Evolutionary conservation across 2,888 invertebrate genomes (phyloP), one percentile per base, ranked within the genome.

Genomic region (Caenorhabditis sp.): DNA sequence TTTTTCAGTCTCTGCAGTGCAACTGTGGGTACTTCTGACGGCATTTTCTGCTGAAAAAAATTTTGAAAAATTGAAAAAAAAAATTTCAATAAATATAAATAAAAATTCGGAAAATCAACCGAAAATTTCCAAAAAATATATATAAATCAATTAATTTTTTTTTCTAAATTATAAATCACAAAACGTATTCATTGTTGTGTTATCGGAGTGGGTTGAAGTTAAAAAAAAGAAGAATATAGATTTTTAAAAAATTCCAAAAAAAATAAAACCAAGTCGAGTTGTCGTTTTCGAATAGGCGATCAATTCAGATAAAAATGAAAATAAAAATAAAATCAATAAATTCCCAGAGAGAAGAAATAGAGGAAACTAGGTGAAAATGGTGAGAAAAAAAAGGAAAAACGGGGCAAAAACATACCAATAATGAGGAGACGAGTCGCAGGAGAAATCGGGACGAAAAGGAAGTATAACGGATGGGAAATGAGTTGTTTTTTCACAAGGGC

Each of bases 1-100:
- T 98, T 97, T 93, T 96, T 96, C 92, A 99, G 94, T 88, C 99
- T 94, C 20, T 95, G 94, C 22, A 95, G 95, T 0, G 96, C 96
- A 28, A 84, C 69, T 3, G 86, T 76, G 40, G 89, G 81, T 8
- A 84, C 83, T 20, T 78, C 85, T 62, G 76, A 67, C 22, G 87
- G 86, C 84, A 85, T 88, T 58, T 56, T 65, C 26, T 2, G 51
- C 37, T 35, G 3, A 44, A 61, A 62, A 22, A 40, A 50, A 50
- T 20, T 1, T 47, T 24, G 47, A 20, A 13, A 44, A 60, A 51
- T 58, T 47, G 1, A 18, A 22, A 51, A 44, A 32, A 53, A 51
- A 62, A 50, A 26, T 58, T 8, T 1, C 6, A 24, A 28, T 51
- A 26, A 69, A 62, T 40, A 50, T 32, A n/a, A 15, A 44, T 18